phyloP scores from a whole-genome alignment of 2,113 vertebrate genomes.

The Fulmarus glacialis region DNA sequence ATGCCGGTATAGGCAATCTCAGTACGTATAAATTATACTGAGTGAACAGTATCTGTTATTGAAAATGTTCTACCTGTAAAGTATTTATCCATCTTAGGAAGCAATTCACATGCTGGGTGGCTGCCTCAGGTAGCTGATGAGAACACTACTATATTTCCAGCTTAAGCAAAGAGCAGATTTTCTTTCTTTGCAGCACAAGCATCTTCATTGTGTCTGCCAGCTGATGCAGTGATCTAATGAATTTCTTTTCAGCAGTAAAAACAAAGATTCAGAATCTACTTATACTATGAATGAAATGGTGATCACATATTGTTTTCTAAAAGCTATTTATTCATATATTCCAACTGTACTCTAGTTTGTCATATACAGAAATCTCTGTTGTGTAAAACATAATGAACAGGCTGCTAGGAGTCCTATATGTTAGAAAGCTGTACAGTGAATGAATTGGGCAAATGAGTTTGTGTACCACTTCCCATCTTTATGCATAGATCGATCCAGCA shows the following conservation, averaged over 20 bases:
- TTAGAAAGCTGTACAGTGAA: not conserved
- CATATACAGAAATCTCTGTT: not conserved
- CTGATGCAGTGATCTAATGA: not conserved
- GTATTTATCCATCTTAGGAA: not conserved
- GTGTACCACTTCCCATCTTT: not conserved
- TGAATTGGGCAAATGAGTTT: not conserved
- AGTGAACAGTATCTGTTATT: not conserved
- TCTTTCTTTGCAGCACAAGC: not conserved
- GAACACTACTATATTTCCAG: not conserved
- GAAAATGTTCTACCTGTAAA: not conserved
- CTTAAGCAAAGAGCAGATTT: not conserved
- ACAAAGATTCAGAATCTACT: not conserved
- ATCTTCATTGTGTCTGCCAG: not conserved
- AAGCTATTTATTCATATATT: not conserved
- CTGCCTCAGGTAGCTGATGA: not conserved
- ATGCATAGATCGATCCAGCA: not conserved
- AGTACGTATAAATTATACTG: not conserved
- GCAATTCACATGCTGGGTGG: not conserved
- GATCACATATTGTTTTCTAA: not conserved
- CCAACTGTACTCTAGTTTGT: not conserved
- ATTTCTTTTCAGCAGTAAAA: not conserved
- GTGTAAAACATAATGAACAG: not conserved
- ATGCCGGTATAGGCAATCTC: not conserved
- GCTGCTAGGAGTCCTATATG: not conserved
- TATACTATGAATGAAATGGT: not conserved